These are phyloP conservation scores for Sepioteuthis lessoniana DNA, from an alignment of 2,888 invertebrate genomes.

Conservation along the genomic window DNA sequence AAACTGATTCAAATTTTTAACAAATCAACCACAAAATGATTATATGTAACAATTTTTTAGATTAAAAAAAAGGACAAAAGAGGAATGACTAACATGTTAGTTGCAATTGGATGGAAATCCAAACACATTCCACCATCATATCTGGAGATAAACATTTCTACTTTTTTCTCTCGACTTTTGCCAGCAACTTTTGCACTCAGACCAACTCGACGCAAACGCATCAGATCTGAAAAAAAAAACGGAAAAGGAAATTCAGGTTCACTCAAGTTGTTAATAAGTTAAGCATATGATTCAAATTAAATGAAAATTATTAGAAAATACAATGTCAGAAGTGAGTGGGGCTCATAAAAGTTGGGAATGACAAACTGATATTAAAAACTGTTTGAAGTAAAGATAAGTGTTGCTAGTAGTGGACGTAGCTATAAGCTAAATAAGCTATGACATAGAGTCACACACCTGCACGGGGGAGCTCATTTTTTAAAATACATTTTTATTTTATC, in stretches of 20 bases:
- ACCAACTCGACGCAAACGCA: constrained; percentile 73
- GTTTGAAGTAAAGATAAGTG: too few relatives aligned
- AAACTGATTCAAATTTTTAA: too few relatives aligned
- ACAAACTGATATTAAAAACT: too few relatives aligned
- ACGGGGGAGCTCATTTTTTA: too few relatives aligned
- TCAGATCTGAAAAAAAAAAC: constrained; percentile 68
- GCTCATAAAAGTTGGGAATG: neutral
- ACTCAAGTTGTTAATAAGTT: neutral
- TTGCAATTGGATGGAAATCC: constrained; percentile 71
- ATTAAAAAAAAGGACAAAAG: neutral
- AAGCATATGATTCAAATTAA: neutral
- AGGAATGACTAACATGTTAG: constrained; percentile 71
- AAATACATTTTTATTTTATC: too few relatives aligned
- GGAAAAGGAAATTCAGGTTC: neutral
- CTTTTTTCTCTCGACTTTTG: constrained; percentile 71
- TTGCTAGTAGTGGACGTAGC: too few relatives aligned
- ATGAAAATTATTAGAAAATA: too few relatives aligned
- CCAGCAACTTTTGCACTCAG: constrained; percentile 66
- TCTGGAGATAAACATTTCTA: constrained; percentile 74
- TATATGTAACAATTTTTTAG: too few relatives aligned
- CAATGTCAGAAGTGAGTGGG: neutral
- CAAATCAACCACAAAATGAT: too few relatives aligned
- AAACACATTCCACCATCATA: constrained; percentile 74
- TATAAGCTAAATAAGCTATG: too few relatives aligned
- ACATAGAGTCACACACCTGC: too few relatives aligned